phyloP scores from a whole-genome alignment of 2,113 vertebrate species.

The Atlantisia rogersi region DNA sequence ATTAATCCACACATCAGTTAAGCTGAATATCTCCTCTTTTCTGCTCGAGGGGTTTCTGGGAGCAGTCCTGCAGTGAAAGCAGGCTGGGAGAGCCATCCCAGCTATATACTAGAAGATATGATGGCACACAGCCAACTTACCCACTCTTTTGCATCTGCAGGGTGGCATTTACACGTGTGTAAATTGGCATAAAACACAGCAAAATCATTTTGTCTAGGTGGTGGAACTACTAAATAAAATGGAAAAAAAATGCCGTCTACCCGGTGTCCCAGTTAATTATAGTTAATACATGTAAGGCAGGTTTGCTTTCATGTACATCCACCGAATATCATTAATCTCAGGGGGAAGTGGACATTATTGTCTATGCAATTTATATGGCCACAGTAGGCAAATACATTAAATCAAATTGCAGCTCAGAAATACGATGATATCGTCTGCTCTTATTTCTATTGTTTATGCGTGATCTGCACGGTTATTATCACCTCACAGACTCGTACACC shows the following conservation, averaged over 20 bases:
- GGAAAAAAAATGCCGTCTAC: neutral
- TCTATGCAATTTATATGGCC: neutral
- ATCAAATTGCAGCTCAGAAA: neutral
- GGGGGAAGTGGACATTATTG: neutral
- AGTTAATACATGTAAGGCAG: neutral
- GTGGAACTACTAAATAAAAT: neutral
- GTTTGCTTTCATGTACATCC: neutral
- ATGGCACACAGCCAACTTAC: neutral
- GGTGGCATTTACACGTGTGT: neutral
- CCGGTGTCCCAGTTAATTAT: neutral
- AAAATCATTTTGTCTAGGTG: neutral
- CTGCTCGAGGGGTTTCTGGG: neutral
- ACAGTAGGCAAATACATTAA: neutral
- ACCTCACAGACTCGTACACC: neutral
- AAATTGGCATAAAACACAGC: neutral
- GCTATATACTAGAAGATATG: too few species aligned
- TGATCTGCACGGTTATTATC: slow-evolving; percentile 44
- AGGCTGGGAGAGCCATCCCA: neutral
- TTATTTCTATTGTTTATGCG: neutral
- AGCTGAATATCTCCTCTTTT: neutral
- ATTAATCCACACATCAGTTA: neutral
- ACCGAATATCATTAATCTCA: neutral
- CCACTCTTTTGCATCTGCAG: neutral
- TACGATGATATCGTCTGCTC: neutral
- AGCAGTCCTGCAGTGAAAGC: neutral